Base-by-base conservation (phyloP, 2,888 invertebrate species). In the Emmelina monodactyla region DNA sequence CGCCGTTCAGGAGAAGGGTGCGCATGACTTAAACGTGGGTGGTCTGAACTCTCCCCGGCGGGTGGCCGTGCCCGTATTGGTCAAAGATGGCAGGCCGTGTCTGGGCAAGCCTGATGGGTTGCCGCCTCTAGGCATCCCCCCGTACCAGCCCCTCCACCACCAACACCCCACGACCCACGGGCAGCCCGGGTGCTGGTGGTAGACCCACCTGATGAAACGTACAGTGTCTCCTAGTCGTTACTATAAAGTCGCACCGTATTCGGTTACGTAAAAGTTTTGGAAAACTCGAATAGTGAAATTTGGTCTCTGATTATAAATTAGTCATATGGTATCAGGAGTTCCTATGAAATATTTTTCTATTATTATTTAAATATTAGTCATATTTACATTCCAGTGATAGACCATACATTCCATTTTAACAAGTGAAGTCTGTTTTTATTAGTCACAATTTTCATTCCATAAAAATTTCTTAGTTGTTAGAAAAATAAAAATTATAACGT, bases 31-130 rank as follows among this genome's bases (percentile, higher is more conserved):
- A 49, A 84, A 83, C 34, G 84, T 85, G 0, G 84, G 83, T n/a
- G 84, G 85, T 1, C 59, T 89, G 52, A 88, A 91, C 29, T 94
- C 95, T 0, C 96, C 97, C 0, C 79, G 96, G 16, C 84, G 96
- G 13, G 96, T 97, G 0, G 95, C 97, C 0, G 96, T 97, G 0
- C 97, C 97, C 0, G 95, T 97, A 0, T 69, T 97, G 34, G 96
- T 97, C 3, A 86, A 94, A 37, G 97, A 97, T 53, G 97, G 97
- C 0, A 92, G 95, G 59, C 94, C 96, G 0, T 97, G 96, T 54
- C 70, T 90, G 9, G 83, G 85, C 6, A 82, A 80, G 49, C 72
- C 83, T 2, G 83, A 82, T 31, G 84, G 84, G 1, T 76, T 64
- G 22, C 72, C 75, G 1, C 70, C 75, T 0, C 45, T 73, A 16